Evolutionary conservation across 2,113 vertebrate genomes (phyloP), one percentile per base, ranked within the genome.

Genomic region (Thryonomys swinderianus): DNA sequence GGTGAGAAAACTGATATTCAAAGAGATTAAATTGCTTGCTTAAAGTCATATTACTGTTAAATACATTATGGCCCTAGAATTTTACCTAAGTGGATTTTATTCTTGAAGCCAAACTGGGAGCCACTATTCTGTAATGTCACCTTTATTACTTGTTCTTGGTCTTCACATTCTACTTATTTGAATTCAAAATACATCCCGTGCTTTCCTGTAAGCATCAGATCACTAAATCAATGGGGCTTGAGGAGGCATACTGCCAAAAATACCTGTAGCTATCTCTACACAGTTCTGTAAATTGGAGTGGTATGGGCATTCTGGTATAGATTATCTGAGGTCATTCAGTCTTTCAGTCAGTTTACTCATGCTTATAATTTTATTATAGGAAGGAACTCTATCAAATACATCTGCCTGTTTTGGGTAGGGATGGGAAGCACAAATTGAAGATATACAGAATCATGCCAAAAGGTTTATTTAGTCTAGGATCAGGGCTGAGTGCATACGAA

Each of bases 11-110:
- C 3, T 37, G 90, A 67, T 79, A 25, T 2, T 78, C 37, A 78
- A 16, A 30, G 61, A 93, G 45, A 90, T 95, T 85, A 92, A 90
- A 6, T 94, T 55, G 64, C 30, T 94, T 95, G 18, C 59, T 32
- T 48, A 66, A 88, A 85, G 55, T 91, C n/a, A 73, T 73, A 79
- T 34, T 64, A 16, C 37, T 88, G n/a, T 20, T 94, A 96, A 93
- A 92, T 78, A 82, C 7, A 90, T 85, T 88, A 57, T 55, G 30
- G 73, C 27, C 78, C 37, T 25, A 94, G 21, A 48, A 73, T 61
- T 91, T 79, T 80, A 84, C 25, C 6, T 61, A 88, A 71, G 9
- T 85, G 9, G 78, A 37, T 55, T 12, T 89, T 20, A 89, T 21
- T n/a, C 20, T 83, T 71, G 37, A 92, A 23, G 85, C 16, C 21